Evolutionary conservation across 2,113 vertebrate species (phyloP).

Genomic region (Oreochromis aureus): DNA sequence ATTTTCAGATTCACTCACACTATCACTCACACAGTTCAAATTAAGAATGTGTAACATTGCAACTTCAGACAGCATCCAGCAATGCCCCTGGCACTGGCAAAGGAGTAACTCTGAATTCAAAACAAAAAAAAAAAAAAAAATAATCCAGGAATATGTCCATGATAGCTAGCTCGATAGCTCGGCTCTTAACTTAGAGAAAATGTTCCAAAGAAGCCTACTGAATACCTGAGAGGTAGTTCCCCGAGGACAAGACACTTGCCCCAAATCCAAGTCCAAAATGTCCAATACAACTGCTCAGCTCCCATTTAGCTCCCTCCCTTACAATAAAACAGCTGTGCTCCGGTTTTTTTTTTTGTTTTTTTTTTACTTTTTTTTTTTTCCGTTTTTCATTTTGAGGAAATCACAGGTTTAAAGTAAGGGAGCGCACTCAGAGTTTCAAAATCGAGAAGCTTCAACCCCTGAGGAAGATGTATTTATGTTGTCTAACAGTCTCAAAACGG

Average conservation of each 20-base stretch:
- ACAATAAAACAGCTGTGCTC: conserved; percentile 16
- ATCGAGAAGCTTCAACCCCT: conserved; percentile 57
- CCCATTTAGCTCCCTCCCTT: conserved; percentile 15
- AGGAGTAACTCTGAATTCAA: conserved; percentile 60
- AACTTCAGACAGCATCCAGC: conserved; percentile 61
- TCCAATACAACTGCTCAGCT: conserved; percentile 39
- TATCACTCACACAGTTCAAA: conserved; percentile 23
- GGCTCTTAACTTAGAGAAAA: conserved; percentile 58
- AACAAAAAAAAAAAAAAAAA: neutral
- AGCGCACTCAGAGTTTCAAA: conserved; percentile 30
- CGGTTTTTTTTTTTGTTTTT: neutral
- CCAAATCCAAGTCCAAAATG: conserved; percentile 52
- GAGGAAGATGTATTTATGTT: conserved; percentile 68
- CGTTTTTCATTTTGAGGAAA: conserved; percentile 20
- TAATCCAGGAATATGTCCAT: conserved; percentile 45
- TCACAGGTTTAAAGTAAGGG: conserved; percentile 52
- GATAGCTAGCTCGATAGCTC: conserved; percentile 58
- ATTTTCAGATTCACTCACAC: neutral
- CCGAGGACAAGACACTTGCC: conserved; percentile 48
- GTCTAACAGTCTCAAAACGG: conserved; percentile 65
- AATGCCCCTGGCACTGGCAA: conserved; percentile 61
- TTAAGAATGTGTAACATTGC: conserved; percentile 67
- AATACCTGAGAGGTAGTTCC: conserved; percentile 75
- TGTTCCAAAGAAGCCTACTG: conserved; percentile 65
- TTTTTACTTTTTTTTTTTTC: neutral